phyloP scores from a whole-genome alignment of 2,888 invertebrate genomes.

The Eurytoma adleriae region DNA sequence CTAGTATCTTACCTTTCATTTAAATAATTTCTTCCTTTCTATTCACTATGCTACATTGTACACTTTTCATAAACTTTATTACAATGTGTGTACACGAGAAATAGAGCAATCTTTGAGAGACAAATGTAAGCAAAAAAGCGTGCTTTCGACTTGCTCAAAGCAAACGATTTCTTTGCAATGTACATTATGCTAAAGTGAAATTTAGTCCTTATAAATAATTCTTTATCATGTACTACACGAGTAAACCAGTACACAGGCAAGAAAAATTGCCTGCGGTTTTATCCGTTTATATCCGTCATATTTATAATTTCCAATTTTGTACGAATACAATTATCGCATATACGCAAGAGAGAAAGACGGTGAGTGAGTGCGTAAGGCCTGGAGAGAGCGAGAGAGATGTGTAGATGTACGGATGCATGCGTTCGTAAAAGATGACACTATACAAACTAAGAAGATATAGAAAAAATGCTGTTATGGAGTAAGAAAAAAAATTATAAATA shows the following conservation, averaged over 20 bases:
- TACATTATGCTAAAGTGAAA: constrained; percentile 49
- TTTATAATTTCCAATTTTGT: constrained; percentile 24
- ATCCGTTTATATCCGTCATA: constrained; percentile 45
- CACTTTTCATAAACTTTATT: constrained; percentile 47
- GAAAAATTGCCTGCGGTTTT: constrained; percentile 54
- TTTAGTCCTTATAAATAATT: constrained; percentile 44
- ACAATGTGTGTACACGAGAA: constrained; percentile 58
- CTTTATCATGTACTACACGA: constrained; percentile 52
- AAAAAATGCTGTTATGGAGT: constrained; percentile 48
- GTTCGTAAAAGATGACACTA: constrained; percentile 45
- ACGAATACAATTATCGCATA: constrained; percentile 44
- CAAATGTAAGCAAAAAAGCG: constrained; percentile 24
- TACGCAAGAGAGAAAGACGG: constrained; percentile 27
- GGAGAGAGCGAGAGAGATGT: constrained; percentile 1
- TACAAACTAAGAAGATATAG: constrained; percentile 45
- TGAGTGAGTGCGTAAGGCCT: background rate
- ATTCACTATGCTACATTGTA: constrained; percentile 36
- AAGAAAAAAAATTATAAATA: constrained; percentile 48
- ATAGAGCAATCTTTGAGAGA: constrained; percentile 24
- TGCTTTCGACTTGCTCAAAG: constrained; percentile 25
- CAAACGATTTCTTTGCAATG: background rate
- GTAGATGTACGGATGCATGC: background rate
- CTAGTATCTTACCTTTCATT: constrained; percentile 8
- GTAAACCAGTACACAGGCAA: constrained; percentile 49
- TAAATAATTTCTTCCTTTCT: constrained; percentile 18